Evolutionary conservation across 2,797 vertebrate species (phyloP), one percentile per base, ranked within the genome.

Genomic region (Notolabrus celidotus): DNA sequence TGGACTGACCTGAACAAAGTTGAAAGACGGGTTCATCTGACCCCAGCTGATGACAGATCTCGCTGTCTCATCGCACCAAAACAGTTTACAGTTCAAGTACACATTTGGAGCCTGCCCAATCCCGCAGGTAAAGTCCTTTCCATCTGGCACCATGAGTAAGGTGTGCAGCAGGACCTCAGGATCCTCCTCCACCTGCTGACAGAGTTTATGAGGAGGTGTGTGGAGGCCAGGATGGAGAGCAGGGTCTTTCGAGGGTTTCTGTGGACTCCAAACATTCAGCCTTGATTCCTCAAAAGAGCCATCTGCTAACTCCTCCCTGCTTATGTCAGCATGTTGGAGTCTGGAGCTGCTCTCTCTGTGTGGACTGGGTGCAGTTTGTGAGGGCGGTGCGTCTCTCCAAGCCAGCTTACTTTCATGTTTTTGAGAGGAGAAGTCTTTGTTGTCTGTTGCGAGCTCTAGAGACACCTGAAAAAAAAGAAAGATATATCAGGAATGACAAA

Each of bases 31-130:
- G 50, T 95, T 91, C 3, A 82, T 53, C 11, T 94, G 95, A 41
- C 95, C 95, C 98, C 98, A 99, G 20, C 94, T 67, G 0, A 97
- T 88, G 1, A 89, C 47, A 2, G 98, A 98, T 52, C 94, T 95
- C 0, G 93, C 91, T 0, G 90, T 94, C 82, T 96, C 96, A 67
- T 97, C 95, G 0, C 93, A 93, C 88, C 94, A 95, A 66, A 99
- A 96, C 61, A 98, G 91, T 60, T 97, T 99, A 88, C 95, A 98
- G 81, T 93, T 97, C 52, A 99, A 89, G 88, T 98, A 99, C 8
- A 97, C 58, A 0, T 96, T 98, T 33, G 94, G 95, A 15, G 94
- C 70, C 33, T 83, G 45, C 10, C 34, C 22, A 0, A 88, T 83
- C 16, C 79, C 88, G 51, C 83, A 85, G 66, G 17, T 52, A 27